Evolutionary conservation across 2,888 invertebrate species (phyloP).

Genomic region (Coelogynopora nodosa): DNA sequence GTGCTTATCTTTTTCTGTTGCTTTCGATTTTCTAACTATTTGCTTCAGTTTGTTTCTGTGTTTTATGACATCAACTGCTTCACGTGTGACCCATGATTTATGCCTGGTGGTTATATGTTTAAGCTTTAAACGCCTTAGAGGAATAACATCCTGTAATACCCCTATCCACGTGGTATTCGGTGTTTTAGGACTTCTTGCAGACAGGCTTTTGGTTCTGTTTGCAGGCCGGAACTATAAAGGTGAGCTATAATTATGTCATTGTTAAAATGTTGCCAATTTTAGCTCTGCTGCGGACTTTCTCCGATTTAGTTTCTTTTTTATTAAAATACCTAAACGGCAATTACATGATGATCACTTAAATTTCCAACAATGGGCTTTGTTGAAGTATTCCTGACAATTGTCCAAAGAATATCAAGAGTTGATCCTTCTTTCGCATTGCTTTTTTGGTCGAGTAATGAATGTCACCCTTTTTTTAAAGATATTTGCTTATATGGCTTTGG

Average conservation of each 20-base stretch:
- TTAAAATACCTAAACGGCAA: neutral
- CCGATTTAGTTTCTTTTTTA: neutral
- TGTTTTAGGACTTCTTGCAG: neutral
- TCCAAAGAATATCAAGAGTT: neutral
- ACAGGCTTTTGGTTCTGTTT: neutral
- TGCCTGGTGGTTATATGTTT: neutral
- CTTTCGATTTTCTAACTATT: neutral
- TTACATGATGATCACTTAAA: neutral
- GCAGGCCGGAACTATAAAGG: neutral
- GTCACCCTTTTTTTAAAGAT: neutral
- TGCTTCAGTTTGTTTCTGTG: neutral
- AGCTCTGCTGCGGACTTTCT: neutral
- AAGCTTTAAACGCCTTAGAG: neutral
- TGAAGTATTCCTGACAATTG: neutral
- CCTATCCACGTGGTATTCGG: neutral
- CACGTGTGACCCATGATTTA: neutral
- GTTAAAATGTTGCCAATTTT: neutral
- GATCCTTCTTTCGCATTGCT: neutral
- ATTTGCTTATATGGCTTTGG: neutral
- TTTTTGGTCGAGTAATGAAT: neutral
- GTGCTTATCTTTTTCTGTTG: neutral
- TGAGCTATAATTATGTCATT: neutral
- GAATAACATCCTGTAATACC: neutral
- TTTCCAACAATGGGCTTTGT: neutral
- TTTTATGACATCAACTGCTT: constrained; percentile 1